A percentile compares a stretch with the other conserved stretches of the same genome.
These are phyloP conservation scores for Aspidiotus rigidus DNA, from an alignment of 2,888 invertebrate genomes.

Conservation along the genomic window DNA sequence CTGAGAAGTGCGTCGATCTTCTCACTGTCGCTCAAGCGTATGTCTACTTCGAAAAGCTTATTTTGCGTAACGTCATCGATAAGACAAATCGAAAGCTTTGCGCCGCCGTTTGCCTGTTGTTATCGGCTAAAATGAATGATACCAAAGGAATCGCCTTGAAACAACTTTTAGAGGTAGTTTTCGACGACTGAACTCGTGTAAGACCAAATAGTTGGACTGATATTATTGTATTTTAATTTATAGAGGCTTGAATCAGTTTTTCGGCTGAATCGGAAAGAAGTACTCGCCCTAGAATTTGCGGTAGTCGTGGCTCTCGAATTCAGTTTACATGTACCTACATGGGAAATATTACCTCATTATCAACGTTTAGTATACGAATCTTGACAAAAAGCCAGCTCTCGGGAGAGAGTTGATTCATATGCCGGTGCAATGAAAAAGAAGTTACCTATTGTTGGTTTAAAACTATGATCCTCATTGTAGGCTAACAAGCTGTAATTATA, in stretches of 20 bases:
- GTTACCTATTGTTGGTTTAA: too few species aligned
- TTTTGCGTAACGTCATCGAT: constrained; percentile 81
- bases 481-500: too few species aligned
- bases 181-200: too few species aligned
- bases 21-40: constrained; percentile 91
- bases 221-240: constrained; percentile 38
- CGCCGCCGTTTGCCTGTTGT: constrained; percentile 84
- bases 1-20: constrained; percentile 79
- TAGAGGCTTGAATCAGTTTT: constrained; percentile 86
- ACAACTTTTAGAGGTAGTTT: constrained; percentile 70
- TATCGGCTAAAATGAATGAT: constrained; percentile 95
- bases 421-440: too few species aligned
- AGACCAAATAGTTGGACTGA: not conserved
- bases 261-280: constrained; percentile 79
- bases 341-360: constrained; percentile 89
- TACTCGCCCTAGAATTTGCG: constrained; percentile 86
- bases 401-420: too few species aligned
- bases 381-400: constrained; percentile 47
- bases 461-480: too few species aligned
- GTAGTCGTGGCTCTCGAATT: constrained; percentile 91
- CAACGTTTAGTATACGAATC: constrained; percentile 87
- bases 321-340: constrained; percentile 80
- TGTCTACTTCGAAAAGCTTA: constrained; percentile 96
- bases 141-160: constrained; percentile 83
- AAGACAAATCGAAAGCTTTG: constrained; percentile 92